These are phyloP conservation scores for Lateolabrax maculatus DNA, from an alignment of 2,797 vertebrate species.

Conservation along the genomic window DNA sequence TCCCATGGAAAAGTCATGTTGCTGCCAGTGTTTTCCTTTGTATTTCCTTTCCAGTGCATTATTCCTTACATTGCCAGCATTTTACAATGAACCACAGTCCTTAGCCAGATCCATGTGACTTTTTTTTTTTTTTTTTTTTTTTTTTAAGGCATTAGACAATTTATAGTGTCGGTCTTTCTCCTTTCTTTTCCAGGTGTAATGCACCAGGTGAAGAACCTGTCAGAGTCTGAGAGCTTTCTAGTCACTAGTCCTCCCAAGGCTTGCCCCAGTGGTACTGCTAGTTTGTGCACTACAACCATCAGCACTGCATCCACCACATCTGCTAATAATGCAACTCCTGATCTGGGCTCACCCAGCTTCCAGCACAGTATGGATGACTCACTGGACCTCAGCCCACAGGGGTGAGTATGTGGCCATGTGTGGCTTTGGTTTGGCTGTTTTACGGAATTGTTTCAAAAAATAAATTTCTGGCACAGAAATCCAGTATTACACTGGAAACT, in stretches of 20 bases:
- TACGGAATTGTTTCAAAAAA: neutral
- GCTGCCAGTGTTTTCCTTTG: neutral
- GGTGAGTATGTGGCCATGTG: slow-evolving; percentile 85
- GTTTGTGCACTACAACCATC: slow-evolving; percentile 92
- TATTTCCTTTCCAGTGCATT: neutral
- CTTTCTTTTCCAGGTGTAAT: slow-evolving; percentile 90
- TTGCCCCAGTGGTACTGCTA: slow-evolving; percentile 94
- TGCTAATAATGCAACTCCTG: slow-evolving; percentile 90
- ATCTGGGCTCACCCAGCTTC: slow-evolving; percentile 96
- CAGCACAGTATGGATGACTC: slow-evolving; percentile 99
- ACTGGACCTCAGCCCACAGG: slow-evolving; percentile 97
- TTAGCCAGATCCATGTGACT: neutral
- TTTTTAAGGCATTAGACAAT: neutral
- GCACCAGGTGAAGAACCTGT: slow-evolving; percentile 99
- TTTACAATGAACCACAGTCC: neutral
- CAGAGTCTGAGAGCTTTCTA: slow-evolving; percentile 95
- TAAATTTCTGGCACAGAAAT: neutral
- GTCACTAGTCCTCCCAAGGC: slow-evolving; percentile 95
- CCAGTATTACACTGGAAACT: slow-evolving; percentile 11
- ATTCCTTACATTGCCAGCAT: neutral
- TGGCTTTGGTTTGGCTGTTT: slow-evolving; percentile 22
- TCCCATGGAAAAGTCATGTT: neutral
- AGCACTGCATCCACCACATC: slow-evolving; percentile 93
- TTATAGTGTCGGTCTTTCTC: neutral
- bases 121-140: neutral